These are phyloP conservation scores for Amniataba percoides DNA, from an alignment of 2,797 vertebrate genomes.

Conservation along the genomic window DNA sequence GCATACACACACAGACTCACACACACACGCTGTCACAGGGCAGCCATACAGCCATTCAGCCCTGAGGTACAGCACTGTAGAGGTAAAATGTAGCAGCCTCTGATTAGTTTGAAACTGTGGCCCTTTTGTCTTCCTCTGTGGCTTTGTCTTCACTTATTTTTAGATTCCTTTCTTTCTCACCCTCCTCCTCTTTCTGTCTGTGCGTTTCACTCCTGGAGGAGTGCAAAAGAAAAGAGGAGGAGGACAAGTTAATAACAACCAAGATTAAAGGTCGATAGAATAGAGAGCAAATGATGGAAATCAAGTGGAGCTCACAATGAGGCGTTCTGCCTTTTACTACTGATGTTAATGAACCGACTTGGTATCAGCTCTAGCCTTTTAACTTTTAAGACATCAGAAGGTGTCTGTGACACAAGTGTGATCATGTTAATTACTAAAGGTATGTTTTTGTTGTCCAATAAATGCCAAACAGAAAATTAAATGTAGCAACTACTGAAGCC, in stretches of 20 bases:
- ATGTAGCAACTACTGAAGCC: too few relatives aligned
- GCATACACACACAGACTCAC: not conserved
- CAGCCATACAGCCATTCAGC: not conserved
- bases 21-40: slow-evolving; percentile 1
- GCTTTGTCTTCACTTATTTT: slow-evolving; percentile 65
- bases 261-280: slow-evolving; percentile 13
- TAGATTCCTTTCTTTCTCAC: slow-evolving; percentile 58
- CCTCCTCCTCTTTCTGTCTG: slow-evolving; percentile 50
- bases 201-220: slow-evolving; percentile 38
- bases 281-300: slow-evolving; percentile 2
- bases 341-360: not conserved
- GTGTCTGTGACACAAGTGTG: not conserved
- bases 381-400: not conserved
- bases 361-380: not conserved
- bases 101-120: slow-evolving; percentile 6
- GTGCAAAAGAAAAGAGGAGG: slow-evolving; percentile 38
- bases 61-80: not conserved
- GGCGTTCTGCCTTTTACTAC: not conserved
- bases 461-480: not conserved
- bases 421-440: not conserved
- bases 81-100: slow-evolving; percentile 12
- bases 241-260: slow-evolving; percentile 28
- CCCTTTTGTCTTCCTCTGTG: slow-evolving; percentile 30
- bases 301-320: not conserved
- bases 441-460: not conserved